These are phyloP conservation scores for Passerculus sandwichensis DNA, from an alignment of 2,797 vertebrate species.

Conservation along the genomic window DNA sequence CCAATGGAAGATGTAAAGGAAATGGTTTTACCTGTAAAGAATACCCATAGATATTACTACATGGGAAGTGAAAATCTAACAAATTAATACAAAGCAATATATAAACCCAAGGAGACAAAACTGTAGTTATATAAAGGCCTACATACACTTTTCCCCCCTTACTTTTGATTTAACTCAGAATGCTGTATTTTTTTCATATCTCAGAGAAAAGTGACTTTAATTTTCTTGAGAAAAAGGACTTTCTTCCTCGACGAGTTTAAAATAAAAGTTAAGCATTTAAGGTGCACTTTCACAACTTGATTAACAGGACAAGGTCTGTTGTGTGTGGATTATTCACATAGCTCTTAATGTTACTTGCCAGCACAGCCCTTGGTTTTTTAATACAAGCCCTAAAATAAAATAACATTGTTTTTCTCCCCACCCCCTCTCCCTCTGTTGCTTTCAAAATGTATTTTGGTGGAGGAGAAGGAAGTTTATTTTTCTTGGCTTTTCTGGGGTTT, in stretches of 20 bases:
- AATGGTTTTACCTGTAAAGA: neutral
- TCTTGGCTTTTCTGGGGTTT: constrained; percentile 28
- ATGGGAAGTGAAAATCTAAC: neutral
- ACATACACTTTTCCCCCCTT: neutral
- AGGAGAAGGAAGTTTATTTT: constrained; percentile 23
- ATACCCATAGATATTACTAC: neutral
- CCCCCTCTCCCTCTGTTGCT: neutral
- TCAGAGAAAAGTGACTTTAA: neutral
- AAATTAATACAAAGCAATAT: neutral
- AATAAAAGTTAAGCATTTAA: neutral
- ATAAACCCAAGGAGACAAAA: neutral
- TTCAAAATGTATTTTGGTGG: neutral
- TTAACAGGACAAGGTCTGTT: neutral
- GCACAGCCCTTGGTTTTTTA: neutral
- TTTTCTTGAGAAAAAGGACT: neutral
- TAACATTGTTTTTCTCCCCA: neutral
- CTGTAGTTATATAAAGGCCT: neutral
- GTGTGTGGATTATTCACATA: neutral
- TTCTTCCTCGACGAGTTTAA: neutral
- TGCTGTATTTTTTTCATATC: neutral
- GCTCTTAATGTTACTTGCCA: neutral
- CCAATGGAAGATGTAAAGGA: neutral
- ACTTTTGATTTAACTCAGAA: neutral
- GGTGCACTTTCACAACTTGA: neutral
- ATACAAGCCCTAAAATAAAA: constrained; percentile 14